These are phyloP conservation scores for Odontophorus gujanensis DNA, from an alignment of 2,113 vertebrate species.

Conservation along the genomic window DNA sequence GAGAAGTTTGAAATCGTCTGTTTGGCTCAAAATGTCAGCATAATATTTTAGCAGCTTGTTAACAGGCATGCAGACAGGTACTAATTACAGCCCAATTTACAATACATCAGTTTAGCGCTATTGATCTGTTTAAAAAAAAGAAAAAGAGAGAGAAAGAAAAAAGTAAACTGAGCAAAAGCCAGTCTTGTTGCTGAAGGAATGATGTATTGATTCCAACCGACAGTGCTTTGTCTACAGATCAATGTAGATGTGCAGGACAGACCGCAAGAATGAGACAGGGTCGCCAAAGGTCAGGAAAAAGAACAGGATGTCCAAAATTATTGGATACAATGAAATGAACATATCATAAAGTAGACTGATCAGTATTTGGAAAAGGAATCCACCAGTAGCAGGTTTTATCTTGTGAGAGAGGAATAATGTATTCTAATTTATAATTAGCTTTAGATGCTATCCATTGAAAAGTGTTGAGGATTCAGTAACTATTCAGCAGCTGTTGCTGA, in stretches of 20 bases:
- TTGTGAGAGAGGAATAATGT: background rate
- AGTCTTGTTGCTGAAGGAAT: conserved; percentile 90
- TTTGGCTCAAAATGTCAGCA: background rate
- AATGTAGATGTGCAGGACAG: conserved; percentile 80
- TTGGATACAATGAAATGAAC: conserved; percentile 80
- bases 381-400: conserved; percentile 38
- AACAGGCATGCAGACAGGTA: conserved; percentile 78
- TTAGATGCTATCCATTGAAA: background rate
- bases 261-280: conserved; percentile 83
- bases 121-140: conserved; percentile 84
- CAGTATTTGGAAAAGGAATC: conserved; percentile 70
- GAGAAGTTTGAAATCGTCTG: background rate
- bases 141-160: conserved; percentile 82
- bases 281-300: conserved; percentile 80
- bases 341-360: conserved; percentile 76
- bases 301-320: conserved; percentile 76
- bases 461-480: background rate
- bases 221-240: conserved; percentile 88
- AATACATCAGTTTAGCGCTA: conserved; percentile 83
- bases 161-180: conserved; percentile 83
- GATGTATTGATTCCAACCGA: conserved; percentile 93
- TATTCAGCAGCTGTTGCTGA: background rate
- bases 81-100: conserved; percentile 90
- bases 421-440: conserved; percentile 1
- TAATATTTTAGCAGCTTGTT: conserved; percentile 69